Conservation (phyloP, 2,888 invertebrate genomes). For the Oscheius sp. region DNA sequence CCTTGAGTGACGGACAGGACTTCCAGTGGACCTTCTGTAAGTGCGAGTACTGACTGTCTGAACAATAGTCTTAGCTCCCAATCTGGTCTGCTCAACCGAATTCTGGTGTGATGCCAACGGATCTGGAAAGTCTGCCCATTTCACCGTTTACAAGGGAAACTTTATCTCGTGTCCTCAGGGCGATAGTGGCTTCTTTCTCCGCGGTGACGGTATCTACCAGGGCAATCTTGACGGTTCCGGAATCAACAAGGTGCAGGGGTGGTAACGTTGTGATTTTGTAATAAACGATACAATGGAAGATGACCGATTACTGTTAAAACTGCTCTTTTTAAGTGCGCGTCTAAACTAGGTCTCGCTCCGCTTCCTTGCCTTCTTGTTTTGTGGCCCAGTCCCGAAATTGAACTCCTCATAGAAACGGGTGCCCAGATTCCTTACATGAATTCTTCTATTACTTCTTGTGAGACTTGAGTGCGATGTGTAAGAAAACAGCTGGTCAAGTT, state of each 20-base stretch:
- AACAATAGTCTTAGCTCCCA: not conserved
- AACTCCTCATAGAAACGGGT: too few species aligned
- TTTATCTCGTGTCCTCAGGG: not conserved
- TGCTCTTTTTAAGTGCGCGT: too few species aligned
- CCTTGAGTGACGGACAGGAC: slow-evolving; percentile 3
- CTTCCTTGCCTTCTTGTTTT: too few species aligned
- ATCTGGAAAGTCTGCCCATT: not conserved
- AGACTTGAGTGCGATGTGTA: too few species aligned
- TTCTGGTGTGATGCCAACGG: not conserved
- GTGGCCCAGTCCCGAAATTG: too few species aligned
- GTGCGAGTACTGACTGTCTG: not conserved
- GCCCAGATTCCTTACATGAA: too few species aligned
- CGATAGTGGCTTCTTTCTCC: not conserved
- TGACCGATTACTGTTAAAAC: too few species aligned
- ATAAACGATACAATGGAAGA: too few species aligned
- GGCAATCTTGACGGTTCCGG: not conserved
- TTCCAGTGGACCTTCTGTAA: not conserved
- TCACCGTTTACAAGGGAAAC: not conserved
- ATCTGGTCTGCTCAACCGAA: not conserved
- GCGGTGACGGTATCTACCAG: slow-evolving; percentile 1
- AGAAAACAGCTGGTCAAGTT: too few species aligned
- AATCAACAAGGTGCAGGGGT: not conserved
- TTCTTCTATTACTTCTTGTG: too few species aligned
- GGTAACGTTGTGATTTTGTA: not conserved
- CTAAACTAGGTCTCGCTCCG: too few species aligned